These are phyloP conservation scores for Papilio xuthus DNA, from an alignment of 1,140 invertebrate genomes.

Conservation along the genomic window DNA sequence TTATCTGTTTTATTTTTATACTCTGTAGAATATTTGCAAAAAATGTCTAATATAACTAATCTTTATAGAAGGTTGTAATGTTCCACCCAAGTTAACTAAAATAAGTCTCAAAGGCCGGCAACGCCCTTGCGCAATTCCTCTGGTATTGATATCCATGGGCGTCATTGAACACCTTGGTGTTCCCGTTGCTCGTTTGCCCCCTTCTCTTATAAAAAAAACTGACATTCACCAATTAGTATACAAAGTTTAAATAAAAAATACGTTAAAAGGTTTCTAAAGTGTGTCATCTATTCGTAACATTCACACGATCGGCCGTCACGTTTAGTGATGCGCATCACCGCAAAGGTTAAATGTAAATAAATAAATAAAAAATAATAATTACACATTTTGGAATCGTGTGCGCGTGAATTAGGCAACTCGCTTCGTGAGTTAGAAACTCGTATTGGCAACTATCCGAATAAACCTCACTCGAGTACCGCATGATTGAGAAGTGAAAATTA, in stretches of 20 bases:
- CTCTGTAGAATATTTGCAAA: too few relatives aligned
- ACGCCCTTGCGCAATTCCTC: too few relatives aligned
- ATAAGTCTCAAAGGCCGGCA: too few relatives aligned
- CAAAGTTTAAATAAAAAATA: slow-evolving; percentile 9
- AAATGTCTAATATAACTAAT: neutral
- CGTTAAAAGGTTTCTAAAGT: slow-evolving; percentile 13
- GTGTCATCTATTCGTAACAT: slow-evolving; percentile 16
- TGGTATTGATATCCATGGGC: too few relatives aligned
- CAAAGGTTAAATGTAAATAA: slow-evolving; percentile 29
- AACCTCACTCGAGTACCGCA: neutral
- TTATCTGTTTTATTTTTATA: neutral
- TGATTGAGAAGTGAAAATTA: slow-evolving; percentile 27
- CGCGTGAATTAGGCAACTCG: slow-evolving; percentile 31
- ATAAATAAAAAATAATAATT: slow-evolving; percentile 31
- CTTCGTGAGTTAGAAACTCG: slow-evolving; percentile 35
- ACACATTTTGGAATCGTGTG: slow-evolving; percentile 33
- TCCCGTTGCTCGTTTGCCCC: too few relatives aligned
- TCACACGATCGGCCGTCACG: slow-evolving; percentile 32
- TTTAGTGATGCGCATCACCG: slow-evolving; percentile 27
- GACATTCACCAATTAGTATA: neutral
- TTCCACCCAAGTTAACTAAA: too few relatives aligned
- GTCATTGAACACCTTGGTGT: too few relatives aligned
- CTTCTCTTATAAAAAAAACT: too few relatives aligned
- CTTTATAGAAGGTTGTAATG: neutral
- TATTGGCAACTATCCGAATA: slow-evolving; percentile 27